These are phyloP conservation scores for Chondrilla cf. caribensis DNA, from an alignment of 37 sponge, comb jelly and placozoan species.

Conservation along the genomic window DNA sequence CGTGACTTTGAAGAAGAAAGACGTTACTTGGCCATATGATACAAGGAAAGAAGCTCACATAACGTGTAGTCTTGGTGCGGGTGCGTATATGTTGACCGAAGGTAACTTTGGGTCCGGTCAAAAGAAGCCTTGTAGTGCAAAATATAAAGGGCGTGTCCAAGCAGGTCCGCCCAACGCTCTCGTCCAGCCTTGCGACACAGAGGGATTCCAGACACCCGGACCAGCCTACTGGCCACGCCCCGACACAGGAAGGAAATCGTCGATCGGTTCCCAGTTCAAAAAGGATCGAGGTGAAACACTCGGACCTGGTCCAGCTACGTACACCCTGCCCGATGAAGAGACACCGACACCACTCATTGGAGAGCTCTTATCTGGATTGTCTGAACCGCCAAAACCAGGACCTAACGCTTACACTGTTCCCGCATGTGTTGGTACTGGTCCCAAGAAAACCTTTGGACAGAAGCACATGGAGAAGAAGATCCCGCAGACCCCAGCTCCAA, in stretches of 20 bases:
- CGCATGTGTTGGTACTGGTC: conserved; percentile 1
- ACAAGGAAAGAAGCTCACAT: conserved; percentile 52
- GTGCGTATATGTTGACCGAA: conserved; percentile 10
- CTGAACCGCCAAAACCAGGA: conserved; percentile 28
- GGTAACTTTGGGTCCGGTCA: conserved; percentile 25
- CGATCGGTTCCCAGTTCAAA: conserved; percentile 4
- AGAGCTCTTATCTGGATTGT: background rate
- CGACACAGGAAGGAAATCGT: conserved; percentile 32
- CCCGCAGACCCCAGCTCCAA: conserved; percentile 25
- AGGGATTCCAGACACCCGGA: conserved; percentile 62
- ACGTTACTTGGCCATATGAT: conserved; percentile 48
- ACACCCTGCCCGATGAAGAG: conserved; percentile 6
- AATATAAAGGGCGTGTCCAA: conserved; percentile 39
- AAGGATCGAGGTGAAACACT: conserved; percentile 5
- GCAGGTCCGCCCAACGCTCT: conserved; percentile 49
- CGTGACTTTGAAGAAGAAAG: conserved; percentile 31
- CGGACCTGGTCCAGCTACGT: conserved; percentile 56
- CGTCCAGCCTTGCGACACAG: conserved; percentile 55
- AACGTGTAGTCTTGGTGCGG: conserved; percentile 51
- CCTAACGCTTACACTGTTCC: conserved; percentile 36
- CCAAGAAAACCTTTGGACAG: conserved; percentile 39
- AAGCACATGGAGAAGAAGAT: background rate
- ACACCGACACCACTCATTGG: conserved; percentile 25
- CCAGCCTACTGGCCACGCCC: conserved; percentile 33
- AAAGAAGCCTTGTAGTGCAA: conserved; percentile 22